Base-by-base conservation (phyloP, 2,888 invertebrate genomes). In the Rapana venosa region DNA sequence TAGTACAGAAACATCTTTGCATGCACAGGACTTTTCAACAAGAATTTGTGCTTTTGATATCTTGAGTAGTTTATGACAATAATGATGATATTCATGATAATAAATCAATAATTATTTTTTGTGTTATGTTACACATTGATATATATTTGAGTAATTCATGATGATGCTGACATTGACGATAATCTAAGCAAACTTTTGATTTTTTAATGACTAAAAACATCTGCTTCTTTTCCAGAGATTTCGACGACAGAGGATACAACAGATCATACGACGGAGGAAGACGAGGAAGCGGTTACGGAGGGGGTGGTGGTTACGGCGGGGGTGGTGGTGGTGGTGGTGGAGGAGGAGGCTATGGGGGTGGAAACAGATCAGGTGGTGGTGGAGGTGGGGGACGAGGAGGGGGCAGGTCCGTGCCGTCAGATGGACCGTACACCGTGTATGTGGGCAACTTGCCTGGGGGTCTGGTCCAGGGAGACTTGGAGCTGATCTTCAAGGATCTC, bases 401-500 rank as follows among this genome's bases (percentile, higher is more conserved):
- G 35, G 58, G 90, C n/a, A 83, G 98, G 96, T 98, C 98, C 92
- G 97, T 98, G 92, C 98, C 98, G 84, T 97, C 97, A 91, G 98
- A 98, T 96, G 98, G 98, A 93, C 99, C 99, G 6, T 99, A 97
- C 96, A 98, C 98, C 95, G 98, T 98, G 36, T 99, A 97, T 96
- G 98, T 99, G 92, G 99, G 99, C 93, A 99, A 99, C 97, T 97
- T 99, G 95, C 99, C 99, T 85, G 97, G 97, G 94, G 98, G 98
- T 91, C 97, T 98, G 93, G 98, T 99, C 91, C 99, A 99, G 97
- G 98, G 99, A 94, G 99, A 99, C 96, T 97, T 99, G 94, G 98
- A 98, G 95, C 97, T 97, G 96, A 98, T 99, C 93, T 98, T 98
- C 95, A 94, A 97, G 93, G 96, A 96, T 92, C 94, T 96, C 90